Evolutionary conservation across 2,888 invertebrate species (phyloP), one percentile per base, ranked within the genome.

Genomic region (Pelosia muscerda): DNA sequence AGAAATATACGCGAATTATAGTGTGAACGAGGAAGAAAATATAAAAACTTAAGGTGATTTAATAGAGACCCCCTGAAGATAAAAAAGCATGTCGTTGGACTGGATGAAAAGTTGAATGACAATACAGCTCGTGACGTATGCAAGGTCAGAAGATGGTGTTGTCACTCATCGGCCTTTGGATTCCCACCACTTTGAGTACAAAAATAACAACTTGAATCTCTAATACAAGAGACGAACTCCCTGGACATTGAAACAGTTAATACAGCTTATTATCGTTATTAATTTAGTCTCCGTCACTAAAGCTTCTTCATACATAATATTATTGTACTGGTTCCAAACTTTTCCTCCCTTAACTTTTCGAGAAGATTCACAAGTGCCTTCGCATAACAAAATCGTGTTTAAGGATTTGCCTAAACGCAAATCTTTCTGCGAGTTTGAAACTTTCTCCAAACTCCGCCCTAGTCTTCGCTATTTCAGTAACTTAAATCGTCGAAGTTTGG

Each of bases 351-450:
- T n/a, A 19, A n/a, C 49, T 2, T 49, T n/a, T 49, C 9, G 49
- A n/a, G 19, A 49, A n/a, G 19, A 49, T 49, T 49, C 19, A n/a
- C 49, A n/a, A 49, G n/a, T 49, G 49, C n/a, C 49, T 49, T n/a
- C 49, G 34, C 58, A 13, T 59, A 34, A 59, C 31, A 58, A 58
- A 58, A 15, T 38, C 34, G 15, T 59, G 23, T 23, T 34, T 13
- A 23, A 6, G 15, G 23, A 34, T 23, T 13, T 23, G 23, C 22
- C 8, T 49, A 19, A 4, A 26, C 23, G 15, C 23, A 23, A 11
- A 34, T 58, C 31, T 34, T 31, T 38, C 15, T 23, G 34, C 13
- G 23, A 31, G 31, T 59, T 26, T 15, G 22, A 38, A 59, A 38
- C 34, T 59, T 22, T 38, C 34, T 34, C 34, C 13, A 9, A 23